Percentiles rank a stretch among this genome's conserved stretches.
Conservation (phyloP, 2,797 vertebrate genomes). For the Macropus fuliginosus region DNA sequence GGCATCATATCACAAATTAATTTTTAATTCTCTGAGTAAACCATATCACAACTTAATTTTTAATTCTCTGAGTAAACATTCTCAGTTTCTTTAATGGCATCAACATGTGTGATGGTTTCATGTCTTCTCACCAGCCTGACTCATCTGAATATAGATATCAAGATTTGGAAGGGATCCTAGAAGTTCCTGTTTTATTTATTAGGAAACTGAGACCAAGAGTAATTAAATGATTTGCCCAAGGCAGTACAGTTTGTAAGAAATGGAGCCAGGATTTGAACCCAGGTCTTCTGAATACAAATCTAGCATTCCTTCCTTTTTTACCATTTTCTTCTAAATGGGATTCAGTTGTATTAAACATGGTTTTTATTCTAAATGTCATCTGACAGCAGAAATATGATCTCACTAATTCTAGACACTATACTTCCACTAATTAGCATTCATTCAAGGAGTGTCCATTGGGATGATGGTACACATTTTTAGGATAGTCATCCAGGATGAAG, state of each 20-base stretch:
- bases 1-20: not conserved
- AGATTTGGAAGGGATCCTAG: not conserved
- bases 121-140: not conserved
- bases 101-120: not conserved
- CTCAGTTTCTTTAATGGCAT: not conserved
- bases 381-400: not conserved
- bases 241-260: not conserved
- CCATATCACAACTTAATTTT: not conserved
- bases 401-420: not conserved
- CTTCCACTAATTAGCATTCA: not conserved
- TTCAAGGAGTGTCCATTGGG: not conserved
- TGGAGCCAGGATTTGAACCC: not conserved
- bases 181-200: not conserved
- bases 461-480: not conserved
- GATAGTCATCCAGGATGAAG: not conserved
- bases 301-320: not conserved
- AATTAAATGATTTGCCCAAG: not conserved
- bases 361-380: not conserved
- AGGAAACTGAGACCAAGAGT: not conserved
- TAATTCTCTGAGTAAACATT: not conserved
- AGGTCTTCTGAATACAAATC: not conserved
- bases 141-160: not conserved
- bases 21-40: not conserved
- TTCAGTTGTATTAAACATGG: not conserved
- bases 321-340: not conserved